A percentile compares a stretch with the other conserved stretches of the same genome.
Conservation (phyloP, 2,113 vertebrate species). For the Isichthys henryi region DNA sequence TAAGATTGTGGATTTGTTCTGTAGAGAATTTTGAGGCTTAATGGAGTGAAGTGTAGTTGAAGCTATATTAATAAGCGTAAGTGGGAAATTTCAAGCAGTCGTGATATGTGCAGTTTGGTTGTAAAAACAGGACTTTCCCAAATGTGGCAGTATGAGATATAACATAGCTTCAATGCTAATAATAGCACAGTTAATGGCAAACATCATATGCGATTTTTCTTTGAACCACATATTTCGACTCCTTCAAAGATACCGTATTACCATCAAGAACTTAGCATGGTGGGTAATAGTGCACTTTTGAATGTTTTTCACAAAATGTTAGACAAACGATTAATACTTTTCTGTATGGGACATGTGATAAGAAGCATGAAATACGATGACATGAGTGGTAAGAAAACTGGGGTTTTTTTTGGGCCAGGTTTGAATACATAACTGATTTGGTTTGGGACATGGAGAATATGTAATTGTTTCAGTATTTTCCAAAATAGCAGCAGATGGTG, state of each 20-base stretch:
- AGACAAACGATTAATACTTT: not conserved
- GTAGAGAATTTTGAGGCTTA: not conserved
- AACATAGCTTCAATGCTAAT: not conserved
- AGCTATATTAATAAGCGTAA: not conserved
- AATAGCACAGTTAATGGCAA: not conserved
- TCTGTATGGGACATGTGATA: not conserved
- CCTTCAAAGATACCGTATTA: not conserved
- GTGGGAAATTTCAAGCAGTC: not conserved
- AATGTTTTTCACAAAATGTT: not conserved
- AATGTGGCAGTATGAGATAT: not conserved
- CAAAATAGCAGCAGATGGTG: not conserved
- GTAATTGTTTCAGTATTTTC: not conserved
- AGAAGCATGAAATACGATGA: not conserved
- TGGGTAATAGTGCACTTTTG: not conserved
- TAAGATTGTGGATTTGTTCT: not conserved
- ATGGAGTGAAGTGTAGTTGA: not conserved
- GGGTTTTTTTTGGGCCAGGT: not conserved
- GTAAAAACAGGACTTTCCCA: not conserved
- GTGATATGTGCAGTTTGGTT: not conserved
- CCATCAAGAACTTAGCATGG: not conserved
- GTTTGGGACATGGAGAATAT: not conserved
- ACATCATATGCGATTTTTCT: not conserved
- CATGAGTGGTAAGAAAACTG: not conserved
- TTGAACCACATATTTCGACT: not conserved
- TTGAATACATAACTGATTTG: not conserved